Evolutionary conservation across 2,797 vertebrate genomes (phyloP).

Genomic region (Zalophus californianus): DNA sequence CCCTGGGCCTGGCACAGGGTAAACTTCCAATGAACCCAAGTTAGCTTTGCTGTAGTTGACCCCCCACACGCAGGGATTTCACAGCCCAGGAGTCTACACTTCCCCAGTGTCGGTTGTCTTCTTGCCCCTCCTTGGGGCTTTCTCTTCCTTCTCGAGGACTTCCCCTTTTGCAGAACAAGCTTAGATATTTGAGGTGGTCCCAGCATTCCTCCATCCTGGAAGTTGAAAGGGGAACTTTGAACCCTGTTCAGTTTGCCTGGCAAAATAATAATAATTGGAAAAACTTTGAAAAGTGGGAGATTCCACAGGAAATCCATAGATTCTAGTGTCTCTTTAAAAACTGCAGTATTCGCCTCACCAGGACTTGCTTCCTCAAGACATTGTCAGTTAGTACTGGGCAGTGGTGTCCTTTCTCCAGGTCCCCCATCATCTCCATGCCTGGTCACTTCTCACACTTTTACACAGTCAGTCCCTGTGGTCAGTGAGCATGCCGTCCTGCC

Average conservation of each 20-base stretch:
- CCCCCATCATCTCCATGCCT: background rate
- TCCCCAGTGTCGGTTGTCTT: background rate
- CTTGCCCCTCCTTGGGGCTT: background rate
- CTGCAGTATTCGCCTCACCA: rapidly evolving
- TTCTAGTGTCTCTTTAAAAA: background rate
- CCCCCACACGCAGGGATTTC: background rate
- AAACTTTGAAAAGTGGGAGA: background rate
- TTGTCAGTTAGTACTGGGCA: background rate
- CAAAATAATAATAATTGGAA: background rate
- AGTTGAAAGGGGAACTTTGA: background rate
- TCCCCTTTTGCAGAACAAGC: background rate
- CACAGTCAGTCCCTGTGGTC: rapidly evolving
- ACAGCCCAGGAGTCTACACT: background rate
- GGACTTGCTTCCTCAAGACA: background rate
- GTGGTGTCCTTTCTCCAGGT: background rate
- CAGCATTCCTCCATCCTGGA: background rate
- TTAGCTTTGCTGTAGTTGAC: background rate
- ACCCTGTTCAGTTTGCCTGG: background rate
- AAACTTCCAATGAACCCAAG: background rate
- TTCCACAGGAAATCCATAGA: background rate
- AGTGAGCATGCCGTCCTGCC: background rate
- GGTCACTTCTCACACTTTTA: background rate
- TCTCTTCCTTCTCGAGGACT: background rate
- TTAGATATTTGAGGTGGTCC: background rate
- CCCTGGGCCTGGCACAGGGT: background rate